Conservation (phyloP, 2,113 vertebrate genomes). For the Hucho hucho region DNA sequence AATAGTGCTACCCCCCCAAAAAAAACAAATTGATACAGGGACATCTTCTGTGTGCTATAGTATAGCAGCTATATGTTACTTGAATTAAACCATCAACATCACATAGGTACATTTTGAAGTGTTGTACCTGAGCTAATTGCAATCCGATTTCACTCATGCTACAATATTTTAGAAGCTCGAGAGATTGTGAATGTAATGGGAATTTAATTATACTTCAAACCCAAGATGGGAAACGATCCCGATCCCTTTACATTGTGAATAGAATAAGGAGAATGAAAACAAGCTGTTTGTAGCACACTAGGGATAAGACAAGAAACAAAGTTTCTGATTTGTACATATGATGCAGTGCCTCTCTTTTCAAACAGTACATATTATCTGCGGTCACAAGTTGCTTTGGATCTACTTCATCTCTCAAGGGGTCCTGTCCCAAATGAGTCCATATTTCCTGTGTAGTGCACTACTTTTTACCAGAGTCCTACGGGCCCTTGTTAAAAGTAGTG, state of each 20-base stretch:
- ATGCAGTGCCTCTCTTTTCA: conserved; percentile 67
- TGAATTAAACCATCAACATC: conserved; percentile 44
- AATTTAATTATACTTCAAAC: not conserved
- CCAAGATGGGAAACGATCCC: not conserved
- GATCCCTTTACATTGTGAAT: not conserved
- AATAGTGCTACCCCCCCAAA: not conserved
- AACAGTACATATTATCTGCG: conserved; percentile 44
- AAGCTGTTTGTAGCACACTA: conserved; percentile 9
- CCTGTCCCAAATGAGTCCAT: conserved; percentile 28
- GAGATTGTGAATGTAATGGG: not conserved
- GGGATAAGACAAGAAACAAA: conserved; percentile 27
- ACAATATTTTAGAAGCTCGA: not conserved
- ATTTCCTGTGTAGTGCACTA: too few species aligned
- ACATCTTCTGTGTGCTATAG: conserved; percentile 47
- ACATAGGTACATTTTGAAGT: conserved; percentile 22
- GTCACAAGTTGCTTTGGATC: conserved; percentile 48
- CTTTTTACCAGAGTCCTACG: too few species aligned
- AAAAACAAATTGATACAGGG: conserved; percentile 17
- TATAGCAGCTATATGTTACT: conserved; percentile 35
- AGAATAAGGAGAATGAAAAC: not conserved
- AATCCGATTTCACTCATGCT: conserved; percentile 3
- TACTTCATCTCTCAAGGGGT: conserved; percentile 49
- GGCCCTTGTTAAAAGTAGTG: too few species aligned
- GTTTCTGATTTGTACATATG: conserved; percentile 56
- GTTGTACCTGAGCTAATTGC: conserved; percentile 21